Percentiles rank a stretch among this genome's conserved stretches.
phyloP scores from a whole-genome alignment of 1,140 invertebrate genomes.

The Eumeta japonica region DNA sequence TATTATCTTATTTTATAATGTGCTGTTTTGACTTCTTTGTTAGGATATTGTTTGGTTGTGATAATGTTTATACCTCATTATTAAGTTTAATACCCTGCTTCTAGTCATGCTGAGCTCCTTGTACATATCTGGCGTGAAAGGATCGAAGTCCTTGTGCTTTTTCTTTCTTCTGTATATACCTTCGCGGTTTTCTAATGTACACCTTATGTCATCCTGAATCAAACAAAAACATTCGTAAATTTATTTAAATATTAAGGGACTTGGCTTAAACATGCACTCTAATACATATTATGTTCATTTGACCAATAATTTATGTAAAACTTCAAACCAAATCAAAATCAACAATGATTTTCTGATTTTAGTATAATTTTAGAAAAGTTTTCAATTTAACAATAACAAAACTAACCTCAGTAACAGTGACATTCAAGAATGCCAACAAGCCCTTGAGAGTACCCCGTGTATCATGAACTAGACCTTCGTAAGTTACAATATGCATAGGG shows the following conservation, averaged over 20 bases:
- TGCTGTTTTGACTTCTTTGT: too few relatives aligned
- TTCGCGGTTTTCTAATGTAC: conserved; percentile 63
- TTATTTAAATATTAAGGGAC: conserved; percentile 21
- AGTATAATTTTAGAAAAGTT: neutral
- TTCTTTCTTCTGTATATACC: conserved; percentile 71
- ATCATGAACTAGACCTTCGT: conserved; percentile 67
- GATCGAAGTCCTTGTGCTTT: conserved; percentile 66
- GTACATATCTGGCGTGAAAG: conserved; percentile 65
- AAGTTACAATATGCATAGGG: conserved; percentile 68
- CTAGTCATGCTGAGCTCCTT: conserved; percentile 45
- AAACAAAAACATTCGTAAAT: conserved; percentile 3
- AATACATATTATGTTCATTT: neutral
- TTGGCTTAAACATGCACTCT: conserved; percentile 10
- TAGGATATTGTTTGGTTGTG: too few relatives aligned
- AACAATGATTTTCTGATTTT: neutral
- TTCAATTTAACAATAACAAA: conserved; percentile 2
- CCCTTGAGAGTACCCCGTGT: conserved; percentile 59
- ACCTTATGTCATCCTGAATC: conserved; percentile 55
- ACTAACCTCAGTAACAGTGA: conserved; percentile 29
- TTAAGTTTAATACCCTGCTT: conserved; percentile 45
- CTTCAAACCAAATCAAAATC: neutral
- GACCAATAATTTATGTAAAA: neutral
- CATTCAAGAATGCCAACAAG: conserved; percentile 64
- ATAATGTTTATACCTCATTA: conserved; percentile 19
- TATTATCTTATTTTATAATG: too few relatives aligned